Conservation (phyloP, 2,888 invertebrate species). For the Eurytoma californica region DNA sequence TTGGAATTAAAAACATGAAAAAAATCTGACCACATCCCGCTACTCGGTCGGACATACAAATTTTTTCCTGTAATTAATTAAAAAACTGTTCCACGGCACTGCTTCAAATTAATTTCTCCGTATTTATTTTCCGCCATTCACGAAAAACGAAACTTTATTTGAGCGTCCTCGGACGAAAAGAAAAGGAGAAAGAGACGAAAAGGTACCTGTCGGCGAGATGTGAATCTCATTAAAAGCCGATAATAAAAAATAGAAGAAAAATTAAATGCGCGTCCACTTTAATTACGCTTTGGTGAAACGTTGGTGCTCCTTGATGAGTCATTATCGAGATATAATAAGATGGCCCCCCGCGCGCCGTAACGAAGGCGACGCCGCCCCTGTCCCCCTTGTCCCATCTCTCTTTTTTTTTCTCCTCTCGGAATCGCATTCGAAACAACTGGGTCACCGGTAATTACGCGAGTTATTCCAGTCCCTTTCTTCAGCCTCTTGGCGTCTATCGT, state of each 20-base stretch:
- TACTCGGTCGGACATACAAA: no score
- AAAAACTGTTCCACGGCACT: no score
- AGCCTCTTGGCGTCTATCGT: not conserved
- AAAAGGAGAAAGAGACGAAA: not conserved
- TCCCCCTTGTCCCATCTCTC: not conserved
- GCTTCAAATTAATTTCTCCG: no score
- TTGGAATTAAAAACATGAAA: no score
- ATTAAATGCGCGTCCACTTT: not conserved
- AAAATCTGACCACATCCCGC: no score
- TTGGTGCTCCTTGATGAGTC: not conserved
- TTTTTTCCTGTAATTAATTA: no score
- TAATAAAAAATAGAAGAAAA: no score
- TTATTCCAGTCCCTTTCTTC: not conserved
- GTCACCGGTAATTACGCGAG: constrained; percentile 49
- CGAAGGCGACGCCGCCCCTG: not conserved
- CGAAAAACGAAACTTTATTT: no score
- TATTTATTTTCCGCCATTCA: no score
- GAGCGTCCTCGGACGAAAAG: not conserved
- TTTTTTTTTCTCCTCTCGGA: not conserved
- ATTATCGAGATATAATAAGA: constrained; percentile 37
- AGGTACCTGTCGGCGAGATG: no score
- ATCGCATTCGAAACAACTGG: constrained; percentile 45
- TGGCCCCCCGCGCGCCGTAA: constrained; percentile 6
- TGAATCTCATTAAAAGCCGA: no score
- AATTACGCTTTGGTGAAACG: constrained; percentile 20